Evolutionary conservation across 2,113 vertebrate genomes (phyloP), one percentile per base, ranked within the genome.

Genomic region (Clinocottus analis): DNA sequence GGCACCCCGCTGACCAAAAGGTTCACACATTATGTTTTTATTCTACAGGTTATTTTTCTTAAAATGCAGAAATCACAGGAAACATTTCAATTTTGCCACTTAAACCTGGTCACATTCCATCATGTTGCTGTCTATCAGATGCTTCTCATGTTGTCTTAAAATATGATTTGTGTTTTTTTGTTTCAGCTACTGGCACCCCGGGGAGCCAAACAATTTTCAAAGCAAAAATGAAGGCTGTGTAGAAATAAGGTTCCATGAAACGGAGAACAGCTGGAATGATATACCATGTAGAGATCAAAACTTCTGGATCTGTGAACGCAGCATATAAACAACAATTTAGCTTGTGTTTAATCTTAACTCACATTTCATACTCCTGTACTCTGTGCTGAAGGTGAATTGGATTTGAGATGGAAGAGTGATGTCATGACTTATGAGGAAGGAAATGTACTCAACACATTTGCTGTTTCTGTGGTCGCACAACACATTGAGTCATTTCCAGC

Each of bases 221-320:
- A 25, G 3, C 19, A 56, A 31, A 12, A 8, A 0, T 1, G 62
- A 75, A 23, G 19, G 56, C 5, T 75, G 73, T 66, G 73, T 45
- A 17, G 58, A 70, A 33, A 25, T 60, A n/a, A 51, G 0, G 23
- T 37, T 12, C 8, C 4, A 14, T 27, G 53, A 59, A 13, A 0
- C 0, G 0, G 43, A 33, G 29, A 33, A 70, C 75, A 78, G 5
- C 59, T 78, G 66, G 75, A 78, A 78, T 70, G 58, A 77, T 29
- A 4, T 2, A 37, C 4, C 3, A 14, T 77, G 75, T 62, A 2
- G 4, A 12, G 4, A 31, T 1, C 23, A 27, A 62, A 53, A 27
- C 12, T 64, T 64, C 47, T 71, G 77, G 68, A 79, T 79, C 60
- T 79, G 67, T 79, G 77, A 72, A 64, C 33, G 53, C 17, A n/a